Evolutionary conservation across 2,113 vertebrate species (phyloP).

Genomic region (Morone saxatilis): DNA sequence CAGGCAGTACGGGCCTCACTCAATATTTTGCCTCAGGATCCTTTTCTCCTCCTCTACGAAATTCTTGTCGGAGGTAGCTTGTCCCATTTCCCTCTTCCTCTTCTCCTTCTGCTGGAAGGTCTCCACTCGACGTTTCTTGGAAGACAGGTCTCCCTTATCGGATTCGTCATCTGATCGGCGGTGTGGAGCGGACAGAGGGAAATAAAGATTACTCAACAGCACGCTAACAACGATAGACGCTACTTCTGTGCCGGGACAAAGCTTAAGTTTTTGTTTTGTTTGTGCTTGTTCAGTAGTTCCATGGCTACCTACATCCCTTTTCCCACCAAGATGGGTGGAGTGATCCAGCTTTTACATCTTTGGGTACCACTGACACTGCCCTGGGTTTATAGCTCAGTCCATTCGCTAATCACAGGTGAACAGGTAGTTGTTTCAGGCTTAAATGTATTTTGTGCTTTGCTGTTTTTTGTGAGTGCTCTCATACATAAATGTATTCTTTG

Average conservation of each 20-base stretch:
- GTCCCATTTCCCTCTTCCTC: slow-evolving; percentile 88
- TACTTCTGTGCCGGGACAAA: neutral
- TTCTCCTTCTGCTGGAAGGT: slow-evolving; percentile 91
- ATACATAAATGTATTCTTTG: no score
- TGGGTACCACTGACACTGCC: neutral
- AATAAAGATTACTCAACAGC: neutral
- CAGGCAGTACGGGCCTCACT: slow-evolving; percentile 61
- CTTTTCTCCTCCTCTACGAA: slow-evolving; percentile 89
- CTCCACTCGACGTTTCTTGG: slow-evolving; percentile 91
- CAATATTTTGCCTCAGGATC: slow-evolving; percentile 83
- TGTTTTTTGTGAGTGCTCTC: no score
- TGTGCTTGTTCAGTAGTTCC: neutral
- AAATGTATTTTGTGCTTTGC: no score
- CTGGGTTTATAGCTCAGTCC: no score
- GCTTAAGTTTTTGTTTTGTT: neutral
- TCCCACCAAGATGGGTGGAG: neutral
- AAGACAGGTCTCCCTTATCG: slow-evolving; percentile 76
- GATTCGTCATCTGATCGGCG: slow-evolving; percentile 88
- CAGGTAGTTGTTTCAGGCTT: no score
- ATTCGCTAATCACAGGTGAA: no score
- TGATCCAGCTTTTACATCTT: neutral
- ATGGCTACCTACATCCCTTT: neutral
- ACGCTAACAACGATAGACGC: neutral
- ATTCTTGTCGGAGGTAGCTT: slow-evolving; percentile 87
- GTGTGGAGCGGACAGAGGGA: neutral